Conservation (phyloP, 1,140 invertebrate species). For the Ctenoplectra terminalis region DNA sequence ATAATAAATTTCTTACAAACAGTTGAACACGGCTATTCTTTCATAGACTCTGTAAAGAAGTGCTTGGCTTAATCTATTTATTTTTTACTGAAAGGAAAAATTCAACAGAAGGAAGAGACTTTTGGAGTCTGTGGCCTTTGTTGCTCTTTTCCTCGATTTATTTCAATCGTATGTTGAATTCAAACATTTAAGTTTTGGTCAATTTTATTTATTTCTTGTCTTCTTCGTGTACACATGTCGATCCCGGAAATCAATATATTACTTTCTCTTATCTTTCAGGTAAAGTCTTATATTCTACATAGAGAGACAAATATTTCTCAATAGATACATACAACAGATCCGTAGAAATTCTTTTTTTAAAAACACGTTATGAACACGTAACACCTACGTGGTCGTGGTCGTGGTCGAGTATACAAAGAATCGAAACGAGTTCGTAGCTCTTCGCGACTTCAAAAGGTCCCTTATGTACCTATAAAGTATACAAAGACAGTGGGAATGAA, state of each 20-base stretch:
- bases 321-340: slow-evolving; percentile 37
- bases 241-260: slow-evolving; percentile 48
- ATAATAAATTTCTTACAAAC: slow-evolving; percentile 40
- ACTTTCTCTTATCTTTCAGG: slow-evolving; percentile 32
- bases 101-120: not conserved
- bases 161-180: not conserved
- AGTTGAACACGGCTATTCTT: not conserved
- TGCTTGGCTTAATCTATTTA: not conserved
- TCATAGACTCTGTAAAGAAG: not conserved
- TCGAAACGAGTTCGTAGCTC: slow-evolving; percentile 17
- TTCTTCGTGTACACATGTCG: slow-evolving; percentile 6
- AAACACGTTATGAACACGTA: slow-evolving; percentile 36
- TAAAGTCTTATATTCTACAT: slow-evolving; percentile 33
- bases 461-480: slow-evolving; percentile 22
- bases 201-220: slow-evolving; percentile 44
- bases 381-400: not conserved
- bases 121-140: not conserved
- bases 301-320: slow-evolving; percentile 38
- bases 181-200: not conserved
- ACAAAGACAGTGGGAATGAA: slow-evolving; percentile 17
- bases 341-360: slow-evolving; percentile 41
- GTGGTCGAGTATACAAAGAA: slow-evolving; percentile 35
- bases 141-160: not conserved
- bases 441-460: not conserved
- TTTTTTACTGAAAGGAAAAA: not conserved